Evolutionary conservation across 2,797 vertebrate genomes (phyloP).

Genomic region (Holocentrus rufus): DNA sequence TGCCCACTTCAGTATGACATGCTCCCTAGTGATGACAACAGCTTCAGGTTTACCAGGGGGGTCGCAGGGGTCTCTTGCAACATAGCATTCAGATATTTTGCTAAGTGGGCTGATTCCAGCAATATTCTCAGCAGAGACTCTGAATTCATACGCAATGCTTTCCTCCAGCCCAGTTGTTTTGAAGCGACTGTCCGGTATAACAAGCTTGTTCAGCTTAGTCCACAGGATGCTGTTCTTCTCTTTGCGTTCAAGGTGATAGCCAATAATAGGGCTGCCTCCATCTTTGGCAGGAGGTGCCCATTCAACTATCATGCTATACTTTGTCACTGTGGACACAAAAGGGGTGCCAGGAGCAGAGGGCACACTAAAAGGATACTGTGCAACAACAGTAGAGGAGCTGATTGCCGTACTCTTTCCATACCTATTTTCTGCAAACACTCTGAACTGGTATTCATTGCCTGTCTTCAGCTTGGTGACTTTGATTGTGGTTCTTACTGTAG

Average conservation of each 20-base stretch:
- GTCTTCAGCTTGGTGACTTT: slow-evolving; percentile 92
- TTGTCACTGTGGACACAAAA: slow-evolving; percentile 86
- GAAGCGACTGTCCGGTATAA: slow-evolving; percentile 87
- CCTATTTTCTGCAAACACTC: slow-evolving; percentile 94
- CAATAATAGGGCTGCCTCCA: slow-evolving; percentile 89
- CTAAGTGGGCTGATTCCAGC: slow-evolving; percentile 89
- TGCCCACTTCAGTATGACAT: slow-evolving; percentile 89
- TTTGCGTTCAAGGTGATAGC: slow-evolving; percentile 94
- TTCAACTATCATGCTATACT: slow-evolving; percentile 91
- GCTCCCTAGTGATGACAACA: slow-evolving; percentile 89
- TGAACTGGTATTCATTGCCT: slow-evolving; percentile 93
- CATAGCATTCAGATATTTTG: slow-evolving; percentile 89
- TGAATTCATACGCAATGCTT: slow-evolving; percentile 94
- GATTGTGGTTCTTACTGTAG: slow-evolving; percentile 92
- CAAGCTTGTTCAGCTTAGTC: slow-evolving; percentile 90
- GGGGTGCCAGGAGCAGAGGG: slow-evolving; percentile 89
- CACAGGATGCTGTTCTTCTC: slow-evolving; percentile 96
- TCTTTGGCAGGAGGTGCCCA: slow-evolving; percentile 91
- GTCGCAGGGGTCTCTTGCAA: slow-evolving; percentile 92
- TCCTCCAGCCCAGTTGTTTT: slow-evolving; percentile 92
- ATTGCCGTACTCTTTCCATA: slow-evolving; percentile 90
- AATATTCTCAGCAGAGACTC: slow-evolving; percentile 92
- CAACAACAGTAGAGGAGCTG: slow-evolving; percentile 86
- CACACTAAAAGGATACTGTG: slow-evolving; percentile 91
- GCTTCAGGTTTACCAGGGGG: slow-evolving; percentile 91